Conservation (phyloP, 35 echinoderm and acorn worm species). For the Chiridota heheva region DNA sequence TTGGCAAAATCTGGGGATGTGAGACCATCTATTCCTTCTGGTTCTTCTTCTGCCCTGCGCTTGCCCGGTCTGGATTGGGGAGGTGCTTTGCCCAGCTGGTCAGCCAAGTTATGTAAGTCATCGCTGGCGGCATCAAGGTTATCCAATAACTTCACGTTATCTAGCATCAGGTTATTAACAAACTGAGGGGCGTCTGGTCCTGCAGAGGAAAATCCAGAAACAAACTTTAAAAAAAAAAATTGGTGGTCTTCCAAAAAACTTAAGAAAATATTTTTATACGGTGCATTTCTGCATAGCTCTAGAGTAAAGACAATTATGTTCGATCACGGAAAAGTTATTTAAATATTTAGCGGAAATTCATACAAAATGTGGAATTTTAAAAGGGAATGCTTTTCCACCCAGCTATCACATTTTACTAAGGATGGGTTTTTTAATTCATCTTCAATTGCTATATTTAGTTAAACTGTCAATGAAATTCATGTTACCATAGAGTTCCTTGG, state of each 20-base stretch:
- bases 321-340: too few relatives aligned
- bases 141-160: conserved; percentile 53
- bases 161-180: conserved; percentile 21
- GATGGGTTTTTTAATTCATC: not conserved
- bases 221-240: too few relatives aligned
- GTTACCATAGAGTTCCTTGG: conserved; percentile 84
- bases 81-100: conserved; percentile 37
- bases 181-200: conserved; percentile 33
- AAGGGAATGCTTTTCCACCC: too few relatives aligned
- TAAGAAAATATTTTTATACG: too few relatives aligned
- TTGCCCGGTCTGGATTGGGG: conserved; percentile 19
- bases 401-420: not conserved
- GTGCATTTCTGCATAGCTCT: too few relatives aligned
- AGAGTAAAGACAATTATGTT: too few relatives aligned
- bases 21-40: conserved; percentile 1
- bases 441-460: not conserved
- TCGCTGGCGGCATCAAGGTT: conserved; percentile 68
- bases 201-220: not conserved
- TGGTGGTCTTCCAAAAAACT: too few relatives aligned
- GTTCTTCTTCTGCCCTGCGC: conserved; percentile 34
- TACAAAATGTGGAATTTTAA: too few relatives aligned
- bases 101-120: conserved; percentile 60
- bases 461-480: not conserved
- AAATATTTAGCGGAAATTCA: too few relatives aligned
- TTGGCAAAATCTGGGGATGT: conserved; percentile 37